Base-by-base conservation (phyloP, 2,113 vertebrate genomes). In the Irena cyanogastra region DNA sequence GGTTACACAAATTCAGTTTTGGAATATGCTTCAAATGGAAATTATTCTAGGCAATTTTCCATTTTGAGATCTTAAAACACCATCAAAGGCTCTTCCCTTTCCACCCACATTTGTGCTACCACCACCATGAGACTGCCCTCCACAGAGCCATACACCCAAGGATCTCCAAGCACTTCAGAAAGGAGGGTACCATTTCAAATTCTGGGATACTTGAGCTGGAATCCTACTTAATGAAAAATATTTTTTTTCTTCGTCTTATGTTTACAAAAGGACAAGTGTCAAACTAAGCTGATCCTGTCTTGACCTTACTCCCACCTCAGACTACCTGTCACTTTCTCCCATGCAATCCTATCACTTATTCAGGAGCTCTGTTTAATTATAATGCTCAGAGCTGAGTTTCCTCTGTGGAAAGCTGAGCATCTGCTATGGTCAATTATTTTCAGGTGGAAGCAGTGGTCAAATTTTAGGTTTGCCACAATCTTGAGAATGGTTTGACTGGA, bases 131-230 rank as follows among this genome's bases (percentile, higher is more conserved):
- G 64, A 52, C 5, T 31, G 0, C 42, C 49, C 68, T 77, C 75
- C 2, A 5, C 6, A 77, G 57, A 83, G 75, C 37, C 3, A 0
- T 22, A 91, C 1, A 17, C 52, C 61, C 49, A 70, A 93, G 71
- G 61, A 86, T 52, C 83, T 61, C 79, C 88, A 90, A 95, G 83
- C 69, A 91, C 81, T 95, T 95, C 39, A 92, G 92, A 66, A 92
- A 95, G 66, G 37, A 87, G 64, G 83, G 59, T 71, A 91, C 23
- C 14, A 31, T 57, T 87, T 92, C 50, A 84, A 87, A 71, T 6
- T 78, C 42, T 17, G 41, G 42, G 28, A 83, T n/a, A 91, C 20
- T 92, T 66, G 37, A 92, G 42, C 65, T 94, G 52, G 21, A 93
- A 70, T 72, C 37, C 76, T 80, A 30, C 52, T 60, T 78, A n/a